Conservation (phyloP, 30 jellyfish, hydroid and myxozoan species). For the Aurelia sp. region DNA sequence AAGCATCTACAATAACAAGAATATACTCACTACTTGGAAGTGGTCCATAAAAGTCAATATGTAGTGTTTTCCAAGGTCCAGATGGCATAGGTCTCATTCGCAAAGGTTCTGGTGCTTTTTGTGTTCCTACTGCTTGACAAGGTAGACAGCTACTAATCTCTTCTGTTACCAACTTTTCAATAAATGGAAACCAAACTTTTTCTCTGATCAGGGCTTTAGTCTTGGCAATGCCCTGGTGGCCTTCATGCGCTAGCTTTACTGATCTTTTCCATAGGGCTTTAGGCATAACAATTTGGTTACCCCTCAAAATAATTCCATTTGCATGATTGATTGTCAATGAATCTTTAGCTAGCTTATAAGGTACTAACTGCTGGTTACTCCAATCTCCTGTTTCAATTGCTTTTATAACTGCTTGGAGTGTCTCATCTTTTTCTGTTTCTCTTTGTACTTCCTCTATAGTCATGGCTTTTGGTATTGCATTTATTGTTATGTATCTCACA, state of each 20-base stretch:
- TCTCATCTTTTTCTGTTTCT: slow-evolving; percentile 11
- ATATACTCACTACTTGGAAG: slow-evolving; percentile 8
- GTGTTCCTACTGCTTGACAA: slow-evolving; percentile 43
- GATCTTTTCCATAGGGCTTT: slow-evolving; percentile 16
- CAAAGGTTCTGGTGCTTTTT: slow-evolving; percentile 27
- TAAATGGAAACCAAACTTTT: slow-evolving; percentile 32
- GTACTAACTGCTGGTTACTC: too few relatives aligned
- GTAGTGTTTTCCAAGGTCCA: slow-evolving; percentile 52
- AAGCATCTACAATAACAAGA: slow-evolving; percentile 15
- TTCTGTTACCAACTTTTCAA: slow-evolving; percentile 17
- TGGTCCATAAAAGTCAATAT: slow-evolving; percentile 40
- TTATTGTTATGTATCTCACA: not conserved
- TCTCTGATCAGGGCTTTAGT: not conserved
- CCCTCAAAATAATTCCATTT: slow-evolving; percentile 25
- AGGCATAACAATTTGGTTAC: slow-evolving; percentile 26
- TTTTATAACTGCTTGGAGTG: not conserved
- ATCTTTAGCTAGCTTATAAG: not conserved
- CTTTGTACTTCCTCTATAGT: not conserved
- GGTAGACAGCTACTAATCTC: slow-evolving; percentile 4
- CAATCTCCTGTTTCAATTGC: not conserved
- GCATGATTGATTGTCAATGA: slow-evolving; percentile 8
- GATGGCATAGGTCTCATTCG: slow-evolving; percentile 27
- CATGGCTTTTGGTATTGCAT: slow-evolving; percentile 24
- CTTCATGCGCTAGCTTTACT: slow-evolving; percentile 11
- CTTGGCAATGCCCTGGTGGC: too few relatives aligned